Evolutionary conservation across 2,888 invertebrate genomes (phyloP).

Genomic region (Trissoscelio sp.): DNA sequence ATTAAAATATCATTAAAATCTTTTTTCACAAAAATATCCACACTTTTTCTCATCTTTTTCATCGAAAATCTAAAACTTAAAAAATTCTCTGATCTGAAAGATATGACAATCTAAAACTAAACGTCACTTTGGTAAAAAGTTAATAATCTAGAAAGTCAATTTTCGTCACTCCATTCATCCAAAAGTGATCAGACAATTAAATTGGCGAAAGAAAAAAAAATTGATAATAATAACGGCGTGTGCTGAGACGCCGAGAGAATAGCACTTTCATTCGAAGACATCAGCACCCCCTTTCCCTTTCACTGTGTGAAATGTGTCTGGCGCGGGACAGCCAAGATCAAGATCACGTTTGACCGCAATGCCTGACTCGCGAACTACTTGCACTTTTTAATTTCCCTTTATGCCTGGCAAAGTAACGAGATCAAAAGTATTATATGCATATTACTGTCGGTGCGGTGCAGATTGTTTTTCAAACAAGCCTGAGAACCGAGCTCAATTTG

Average conservation of each 20-base stretch:
- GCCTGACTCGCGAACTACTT: constrained; percentile 55
- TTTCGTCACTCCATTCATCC: constrained; percentile 48
- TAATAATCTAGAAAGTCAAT: constrained; percentile 54
- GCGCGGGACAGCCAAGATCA: constrained; percentile 60
- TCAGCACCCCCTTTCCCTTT: constrained; percentile 66
- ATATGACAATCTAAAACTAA: too few relatives aligned
- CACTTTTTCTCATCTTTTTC: too few relatives aligned
- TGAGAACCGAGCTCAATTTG: constrained; percentile 52
- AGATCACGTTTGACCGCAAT: constrained; percentile 67
- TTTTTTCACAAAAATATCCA: too few relatives aligned
- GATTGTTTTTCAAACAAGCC: constrained; percentile 60
- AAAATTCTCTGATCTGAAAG: too few relatives aligned
- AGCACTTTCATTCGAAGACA: constrained; percentile 63
- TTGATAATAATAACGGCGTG: constrained; percentile 32
- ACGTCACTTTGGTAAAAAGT: too few relatives aligned
- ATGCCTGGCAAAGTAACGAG: constrained; percentile 42
- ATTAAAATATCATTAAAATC: too few relatives aligned
- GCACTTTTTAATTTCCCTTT: constrained; percentile 62
- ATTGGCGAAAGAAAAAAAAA: constrained; percentile 38
- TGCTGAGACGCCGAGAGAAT: constrained; percentile 25
- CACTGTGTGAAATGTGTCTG: constrained; percentile 63
- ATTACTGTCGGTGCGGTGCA: constrained; percentile 31
- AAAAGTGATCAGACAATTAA: constrained; percentile 50
- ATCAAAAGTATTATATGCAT: constrained; percentile 65
- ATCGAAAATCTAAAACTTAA: too few relatives aligned